Base-by-base conservation (phyloP, 2,113 vertebrate genomes). In the Mesembrinibis cayennensis region DNA sequence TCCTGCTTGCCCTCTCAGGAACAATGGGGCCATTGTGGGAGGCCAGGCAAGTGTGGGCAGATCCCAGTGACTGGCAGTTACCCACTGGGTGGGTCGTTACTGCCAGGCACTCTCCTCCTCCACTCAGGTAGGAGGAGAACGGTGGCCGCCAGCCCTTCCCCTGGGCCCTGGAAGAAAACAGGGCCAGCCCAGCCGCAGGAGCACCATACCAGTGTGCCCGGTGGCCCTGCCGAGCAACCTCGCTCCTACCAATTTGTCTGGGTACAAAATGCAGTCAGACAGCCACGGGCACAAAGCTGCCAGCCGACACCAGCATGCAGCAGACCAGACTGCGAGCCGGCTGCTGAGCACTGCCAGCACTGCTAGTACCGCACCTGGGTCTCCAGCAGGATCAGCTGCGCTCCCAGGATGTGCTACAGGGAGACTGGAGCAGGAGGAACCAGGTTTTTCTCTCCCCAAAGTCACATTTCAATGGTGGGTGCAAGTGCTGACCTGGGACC, bases 21-120 rank as follows among this genome's bases (percentile, higher is more conserved):
- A 98, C 98, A 98, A 98, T 98, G 93, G 89, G 82, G 73, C 97
- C 95, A 97, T 97, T 98, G 97, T 98, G 90, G 97, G 91, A 97
- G 78, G 90, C 93, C 63, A 10, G 83, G 97, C 95, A 90, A 97
- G 98, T 97, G 93, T 63, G 81, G 97, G 97, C 97, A 97, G 96
- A 90, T 97, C 94, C 90, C 95, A 49, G 89, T 95, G 87, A 95
- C 94, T 77, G 97, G 93, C 96, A 86, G 40, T 62, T 76, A 92
- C 95, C 86, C 65, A 49, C 30, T 69, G 93, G 96, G 91, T 59
- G 29, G 83, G 40, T 47, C 90, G 11, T 23, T 71, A 26, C 26
- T 65, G 32, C 93, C 58, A n/a, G 4, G 4, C 16, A 34, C 70
- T 70, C 88, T 95, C 89, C 93, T 90, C 56, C 56, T 74, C 34